A percentile compares a stretch with the other conserved stretches of the same genome.
Conservation (phyloP, 2,888 invertebrate genomes). For the Phalangium opilio region DNA sequence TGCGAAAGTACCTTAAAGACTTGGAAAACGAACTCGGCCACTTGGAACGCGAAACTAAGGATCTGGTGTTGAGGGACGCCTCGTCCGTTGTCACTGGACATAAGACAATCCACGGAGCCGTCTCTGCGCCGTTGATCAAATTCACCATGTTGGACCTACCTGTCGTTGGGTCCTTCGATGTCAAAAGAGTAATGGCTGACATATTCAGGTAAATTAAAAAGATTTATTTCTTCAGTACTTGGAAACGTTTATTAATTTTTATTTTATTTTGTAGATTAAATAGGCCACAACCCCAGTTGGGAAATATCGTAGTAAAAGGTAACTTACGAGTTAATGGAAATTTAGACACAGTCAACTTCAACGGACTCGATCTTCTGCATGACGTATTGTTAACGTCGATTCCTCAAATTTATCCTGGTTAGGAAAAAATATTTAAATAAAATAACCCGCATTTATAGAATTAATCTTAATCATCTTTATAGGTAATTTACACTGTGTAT, state of each 20-base stretch:
- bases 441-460: too few relatives aligned
- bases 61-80: constrained; percentile 11
- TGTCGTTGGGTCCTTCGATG: too few relatives aligned
- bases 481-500: too few relatives aligned
- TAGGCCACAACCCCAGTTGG: constrained; percentile 1
- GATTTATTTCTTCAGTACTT: too few relatives aligned
- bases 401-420: too few relatives aligned
- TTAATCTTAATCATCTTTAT: too few relatives aligned
- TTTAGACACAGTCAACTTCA: not conserved
- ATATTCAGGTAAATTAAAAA: too few relatives aligned
- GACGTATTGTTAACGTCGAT: not conserved
- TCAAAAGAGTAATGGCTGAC: too few relatives aligned
- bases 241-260: too few relatives aligned
- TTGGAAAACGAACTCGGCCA: constrained; percentile 8
- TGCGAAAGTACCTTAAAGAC: not conserved
- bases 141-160: constrained; percentile 4
- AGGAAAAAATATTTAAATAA: too few relatives aligned
- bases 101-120: constrained; percentile 10
- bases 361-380: constrained; percentile 1
- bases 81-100: constrained; percentile 8
- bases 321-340: constrained; percentile 4
- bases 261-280: constrained; percentile 9
- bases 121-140: constrained; percentile 5
- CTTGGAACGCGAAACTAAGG: constrained; percentile 5
- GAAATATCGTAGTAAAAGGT: not conserved